A percentile compares a stretch with the other conserved stretches of the same genome.
These are phyloP conservation scores for Microctenopoma stevenorrisi DNA, from an alignment of 2,797 vertebrate genomes.

Conservation along the genomic window DNA sequence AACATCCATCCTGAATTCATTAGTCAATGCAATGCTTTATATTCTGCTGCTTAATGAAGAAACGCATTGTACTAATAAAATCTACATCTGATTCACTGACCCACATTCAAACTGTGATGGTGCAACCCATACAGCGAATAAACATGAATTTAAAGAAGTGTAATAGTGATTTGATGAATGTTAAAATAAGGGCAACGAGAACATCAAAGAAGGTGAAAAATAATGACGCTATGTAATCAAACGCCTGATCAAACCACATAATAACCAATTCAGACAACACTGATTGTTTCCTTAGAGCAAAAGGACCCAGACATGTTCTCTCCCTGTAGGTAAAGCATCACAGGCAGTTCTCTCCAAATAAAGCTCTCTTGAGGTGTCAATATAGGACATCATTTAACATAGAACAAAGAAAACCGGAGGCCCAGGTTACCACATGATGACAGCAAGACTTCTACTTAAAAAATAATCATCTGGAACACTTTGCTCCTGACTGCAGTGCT, in stretches of 20 bases:
- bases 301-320: conserved; percentile 50
- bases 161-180: not conserved
- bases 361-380: conserved; percentile 27
- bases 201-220: conserved; percentile 21
- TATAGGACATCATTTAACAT: conserved; percentile 5
- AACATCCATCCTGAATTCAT: not conserved
- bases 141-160: conserved; percentile 7
- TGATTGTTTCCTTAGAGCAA: conserved; percentile 18
- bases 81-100: conserved; percentile 23
- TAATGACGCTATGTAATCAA: conserved; percentile 18
- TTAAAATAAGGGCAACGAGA: conserved; percentile 1
- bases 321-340: conserved; percentile 17
- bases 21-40: conserved; percentile 8
- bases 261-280: conserved; percentile 29
- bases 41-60: conserved; percentile 24
- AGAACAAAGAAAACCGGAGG: conserved; percentile 9
- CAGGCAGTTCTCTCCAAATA: conserved; percentile 25
- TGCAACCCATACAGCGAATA: conserved; percentile 5
- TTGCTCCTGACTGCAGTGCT: conserved; percentile 51
- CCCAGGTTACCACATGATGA: conserved; percentile 24
- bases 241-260: conserved; percentile 20
- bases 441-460: conserved; percentile 20
- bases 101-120: conserved; percentile 15
- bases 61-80: conserved; percentile 17
- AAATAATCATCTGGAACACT: conserved; percentile 13